Percentiles rank a stretch among this genome's conserved stretches.
Conservation (phyloP, 2,888 invertebrate species). For the Aradus depressus region DNA sequence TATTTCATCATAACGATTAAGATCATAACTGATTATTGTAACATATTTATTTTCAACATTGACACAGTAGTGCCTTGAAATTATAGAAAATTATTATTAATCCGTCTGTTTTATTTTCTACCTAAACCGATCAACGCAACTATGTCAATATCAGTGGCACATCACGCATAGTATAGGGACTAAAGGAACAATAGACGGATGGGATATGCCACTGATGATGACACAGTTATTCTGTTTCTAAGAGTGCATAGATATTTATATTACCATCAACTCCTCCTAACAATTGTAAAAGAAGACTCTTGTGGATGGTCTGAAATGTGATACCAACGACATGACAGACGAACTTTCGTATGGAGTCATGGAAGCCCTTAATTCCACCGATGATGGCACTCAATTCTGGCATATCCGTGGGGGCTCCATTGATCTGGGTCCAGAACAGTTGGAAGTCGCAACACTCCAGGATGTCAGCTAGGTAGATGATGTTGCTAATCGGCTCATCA, state of each 20-base stretch:
- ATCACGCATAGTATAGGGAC: background rate
- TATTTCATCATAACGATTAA: no score
- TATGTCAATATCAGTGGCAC: no score
- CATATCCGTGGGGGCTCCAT: constrained; percentile 39
- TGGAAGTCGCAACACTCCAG: constrained; percentile 89
- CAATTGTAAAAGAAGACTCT: constrained; percentile 64
- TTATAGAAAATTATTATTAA: no score
- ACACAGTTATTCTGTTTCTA: no score
- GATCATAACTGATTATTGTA: no score
- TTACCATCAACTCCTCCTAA: constrained; percentile 82
- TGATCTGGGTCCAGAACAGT: constrained; percentile 72
- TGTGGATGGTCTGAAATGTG: constrained; percentile 90
- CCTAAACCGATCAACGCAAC: no score
- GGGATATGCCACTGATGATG: no score
- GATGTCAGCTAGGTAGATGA: constrained; percentile 79
- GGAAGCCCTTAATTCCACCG: constrained; percentile 72
- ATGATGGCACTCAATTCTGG: constrained; percentile 67
- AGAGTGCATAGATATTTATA: no score
- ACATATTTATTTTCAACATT: no score
- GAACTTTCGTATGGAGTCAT: constrained; percentile 91
- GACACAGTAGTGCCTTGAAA: no score
- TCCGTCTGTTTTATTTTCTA: no score
- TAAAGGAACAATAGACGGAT: background rate
- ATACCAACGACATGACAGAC: constrained; percentile 95
- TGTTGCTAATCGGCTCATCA: constrained; percentile 78